Evolutionary conservation across 2,797 vertebrate genomes (phyloP).

Genomic region (Phaenicophaeus curvirostris): DNA sequence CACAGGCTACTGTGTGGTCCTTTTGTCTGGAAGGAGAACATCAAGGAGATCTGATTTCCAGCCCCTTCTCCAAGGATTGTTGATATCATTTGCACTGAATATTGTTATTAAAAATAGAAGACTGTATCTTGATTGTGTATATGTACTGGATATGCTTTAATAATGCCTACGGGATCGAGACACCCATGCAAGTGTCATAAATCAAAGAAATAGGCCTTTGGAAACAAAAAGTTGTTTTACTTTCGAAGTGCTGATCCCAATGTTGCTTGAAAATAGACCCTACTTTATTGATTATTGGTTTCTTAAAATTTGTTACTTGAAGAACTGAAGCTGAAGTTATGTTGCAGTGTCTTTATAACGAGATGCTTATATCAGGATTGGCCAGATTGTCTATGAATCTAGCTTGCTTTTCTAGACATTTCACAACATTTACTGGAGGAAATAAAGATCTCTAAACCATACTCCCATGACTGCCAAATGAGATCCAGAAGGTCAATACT

Average conservation of each 20-base stretch:
- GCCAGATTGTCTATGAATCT: neutral
- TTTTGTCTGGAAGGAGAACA: neutral
- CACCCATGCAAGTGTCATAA: neutral
- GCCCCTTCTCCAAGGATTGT: neutral
- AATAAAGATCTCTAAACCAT: neutral
- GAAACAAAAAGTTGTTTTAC: neutral
- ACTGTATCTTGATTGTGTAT: neutral
- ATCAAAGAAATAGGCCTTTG: neutral
- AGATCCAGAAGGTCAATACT: neutral
- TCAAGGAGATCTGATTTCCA: neutral
- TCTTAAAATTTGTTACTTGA: neutral
- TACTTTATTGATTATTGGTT: neutral
- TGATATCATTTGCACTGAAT: neutral
- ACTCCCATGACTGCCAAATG: neutral
- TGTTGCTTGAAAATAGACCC: neutral
- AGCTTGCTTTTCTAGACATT: neutral
- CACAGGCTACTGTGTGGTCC: rapidly evolving
- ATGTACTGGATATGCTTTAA: neutral
- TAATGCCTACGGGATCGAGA: neutral
- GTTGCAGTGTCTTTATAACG: rapidly evolving
- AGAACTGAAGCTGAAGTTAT: neutral
- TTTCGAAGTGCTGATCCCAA: neutral
- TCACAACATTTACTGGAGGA: neutral
- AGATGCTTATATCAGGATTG: neutral
- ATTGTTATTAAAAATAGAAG: neutral